Evolutionary conservation across 2,113 vertebrate species (phyloP), one percentile per base, ranked within the genome.

Genomic region (Syngnathoides biaculeatus): DNA sequence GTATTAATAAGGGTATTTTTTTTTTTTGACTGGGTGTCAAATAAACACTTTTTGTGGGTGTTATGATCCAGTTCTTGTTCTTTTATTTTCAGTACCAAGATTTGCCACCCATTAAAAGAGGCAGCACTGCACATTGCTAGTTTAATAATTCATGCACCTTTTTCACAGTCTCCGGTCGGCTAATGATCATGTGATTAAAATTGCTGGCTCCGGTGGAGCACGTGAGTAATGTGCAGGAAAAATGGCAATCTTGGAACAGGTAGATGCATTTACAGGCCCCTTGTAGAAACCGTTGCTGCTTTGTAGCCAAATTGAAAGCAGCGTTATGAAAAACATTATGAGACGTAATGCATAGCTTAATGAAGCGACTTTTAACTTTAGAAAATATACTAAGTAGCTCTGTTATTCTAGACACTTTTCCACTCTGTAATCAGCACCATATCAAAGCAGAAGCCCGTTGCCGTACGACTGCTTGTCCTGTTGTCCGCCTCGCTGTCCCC

Each of bases 381-480:
- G 43, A 59, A 45, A 47, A 20, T 9, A 43, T 2, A 4, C 20
- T 30, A 45, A 15, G 19, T 62, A 42, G 20, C 19, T 71, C 4
- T 52, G 53, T 43, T 62, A 64, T 47, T 45, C 26, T 55, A 65
- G 55, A 64, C 45, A 24, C 13, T 56, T 65, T 59, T 64, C 14
- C 3, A 39, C 8, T 27, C 1, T 39, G 30, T 60, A 30, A 68
- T 68, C 27, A 64, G 62, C 11, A 62, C 60, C 35, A 43, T 67
- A 27, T 70, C 27, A 45, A 52, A 69, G 52, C 65, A 72, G 40
- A 70, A 64, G 53, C 43, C 22, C 68, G 65, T 73, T 86, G 74
- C 79, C 80, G 79, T 70, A 71, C 72, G 73, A 72, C 67, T 40
- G 56, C 72, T 78, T 73, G 71, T 68, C 57, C 75, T 73, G 63